Evolutionary conservation across 2,797 vertebrate genomes (phyloP).

Genomic region (Yasuhikotakia modesta): DNA sequence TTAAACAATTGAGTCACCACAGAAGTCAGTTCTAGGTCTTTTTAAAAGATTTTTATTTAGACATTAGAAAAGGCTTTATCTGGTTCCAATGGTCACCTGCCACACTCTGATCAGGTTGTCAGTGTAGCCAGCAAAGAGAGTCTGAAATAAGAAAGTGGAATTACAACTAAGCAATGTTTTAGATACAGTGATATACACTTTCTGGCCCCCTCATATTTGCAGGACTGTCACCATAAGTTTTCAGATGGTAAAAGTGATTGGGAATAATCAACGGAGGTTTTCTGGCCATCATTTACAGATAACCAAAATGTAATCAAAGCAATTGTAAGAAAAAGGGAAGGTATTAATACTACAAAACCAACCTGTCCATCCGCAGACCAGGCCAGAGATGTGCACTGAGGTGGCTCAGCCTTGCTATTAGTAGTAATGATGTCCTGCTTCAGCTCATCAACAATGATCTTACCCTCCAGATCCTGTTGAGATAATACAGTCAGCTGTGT

Average conservation of each 20-base stretch:
- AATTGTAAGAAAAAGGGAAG: not conserved
- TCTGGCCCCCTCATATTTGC: constrained; percentile 87
- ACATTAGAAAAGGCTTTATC: constrained; percentile 74
- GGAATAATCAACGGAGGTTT: constrained; percentile 76
- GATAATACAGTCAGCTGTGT: not conserved
- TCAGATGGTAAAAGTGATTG: constrained; percentile 77
- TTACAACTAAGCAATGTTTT: too few relatives aligned
- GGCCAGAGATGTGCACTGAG: constrained; percentile 90
- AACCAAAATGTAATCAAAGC: not conserved
- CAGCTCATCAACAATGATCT: constrained; percentile 95
- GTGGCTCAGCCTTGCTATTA: constrained; percentile 93
- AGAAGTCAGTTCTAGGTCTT: constrained; percentile 30
- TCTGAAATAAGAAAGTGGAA: constrained; percentile 76
- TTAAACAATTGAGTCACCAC: not conserved
- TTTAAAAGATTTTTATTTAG: constrained; percentile 78
- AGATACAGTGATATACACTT: not conserved
- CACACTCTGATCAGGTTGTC: constrained; percentile 97
- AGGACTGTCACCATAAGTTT: constrained; percentile 77
- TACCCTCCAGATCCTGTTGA: constrained; percentile 90
- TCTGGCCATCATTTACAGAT: not conserved
- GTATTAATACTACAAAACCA: constrained; percentile 33
- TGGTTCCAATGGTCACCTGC: constrained; percentile 96
- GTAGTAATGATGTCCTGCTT: constrained; percentile 97
- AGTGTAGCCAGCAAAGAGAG: constrained; percentile 95
- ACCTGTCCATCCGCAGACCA: constrained; percentile 98